A percentile compares a stretch with the other conserved stretches of the same genome.
phyloP scores from a whole-genome alignment of 2,888 invertebrate genomes.

The Diarsia mendica region DNA sequence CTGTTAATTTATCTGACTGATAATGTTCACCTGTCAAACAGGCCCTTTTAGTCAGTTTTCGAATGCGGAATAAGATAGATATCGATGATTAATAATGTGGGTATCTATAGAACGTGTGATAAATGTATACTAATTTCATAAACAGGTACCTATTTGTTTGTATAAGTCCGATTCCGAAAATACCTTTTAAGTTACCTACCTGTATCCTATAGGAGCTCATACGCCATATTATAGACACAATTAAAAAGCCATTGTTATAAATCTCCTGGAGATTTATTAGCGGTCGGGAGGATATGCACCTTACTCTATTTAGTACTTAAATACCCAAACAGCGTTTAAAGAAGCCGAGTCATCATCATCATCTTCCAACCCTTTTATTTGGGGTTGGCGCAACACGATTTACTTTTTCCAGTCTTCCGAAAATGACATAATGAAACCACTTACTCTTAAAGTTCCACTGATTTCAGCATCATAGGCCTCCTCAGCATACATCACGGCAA shows the following conservation, averaged over 20 bases:
- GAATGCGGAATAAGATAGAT: constrained; percentile 6
- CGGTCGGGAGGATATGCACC: too few species aligned
- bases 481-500: constrained; percentile 77
- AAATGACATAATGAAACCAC: constrained; percentile 52
- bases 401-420: too few species aligned
- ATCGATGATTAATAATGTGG: not conserved
- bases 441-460: constrained; percentile 77
- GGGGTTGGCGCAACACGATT: too few species aligned
- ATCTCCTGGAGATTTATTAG: too few species aligned
- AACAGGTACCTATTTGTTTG: too few species aligned
- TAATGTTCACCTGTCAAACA: not conserved
- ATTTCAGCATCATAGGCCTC: constrained; percentile 81
- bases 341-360: too few species aligned
- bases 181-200: not conserved
- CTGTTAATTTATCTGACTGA: not conserved
- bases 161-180: too few species aligned
- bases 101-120: not conserved
- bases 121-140: not conserved
- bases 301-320: not conserved
- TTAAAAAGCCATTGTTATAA: too few species aligned
- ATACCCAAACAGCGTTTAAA: not conserved
- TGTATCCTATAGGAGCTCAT: not conserved
- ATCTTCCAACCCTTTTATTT: too few species aligned
- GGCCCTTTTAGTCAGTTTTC: not conserved
- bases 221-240: not conserved